Percentiles rank a stretch among this genome's conserved stretches.
Evolutionary conservation across 1,140 invertebrate genomes (phyloP).

Genomic region (Aphis gossypii): DNA sequence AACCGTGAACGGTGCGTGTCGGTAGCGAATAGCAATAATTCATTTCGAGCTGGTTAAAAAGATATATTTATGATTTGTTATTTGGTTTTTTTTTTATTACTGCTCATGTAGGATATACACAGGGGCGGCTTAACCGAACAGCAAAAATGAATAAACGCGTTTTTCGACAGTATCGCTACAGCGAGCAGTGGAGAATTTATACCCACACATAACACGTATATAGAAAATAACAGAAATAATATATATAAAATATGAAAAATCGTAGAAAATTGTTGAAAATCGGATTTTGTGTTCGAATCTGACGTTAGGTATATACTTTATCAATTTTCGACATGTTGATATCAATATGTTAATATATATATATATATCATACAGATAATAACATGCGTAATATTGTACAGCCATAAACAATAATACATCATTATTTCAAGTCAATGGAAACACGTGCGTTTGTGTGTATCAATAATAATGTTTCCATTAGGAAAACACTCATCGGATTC

Average conservation of each 20-base stretch:
- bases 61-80: conserved; percentile 56
- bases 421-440: background rate
- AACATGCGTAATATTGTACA: background rate
- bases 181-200: background rate
- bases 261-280: background rate
- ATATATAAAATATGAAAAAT: conserved; percentile 17
- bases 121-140: conserved; percentile 1
- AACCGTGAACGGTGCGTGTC: conserved; percentile 47
- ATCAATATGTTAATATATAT: background rate
- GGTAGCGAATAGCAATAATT: conserved; percentile 47
- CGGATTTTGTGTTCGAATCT: background rate
- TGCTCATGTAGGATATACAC: background rate
- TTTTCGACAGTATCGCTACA: background rate
- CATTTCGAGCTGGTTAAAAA: conserved; percentile 46
- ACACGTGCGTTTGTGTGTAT: background rate
- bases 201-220: background rate
- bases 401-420: background rate
- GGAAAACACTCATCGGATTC: background rate
- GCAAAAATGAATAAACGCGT: conserved; percentile 32
- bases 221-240: background rate
- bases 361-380: background rate
- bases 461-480: background rate
- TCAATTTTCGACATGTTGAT: background rate
- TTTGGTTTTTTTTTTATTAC: background rate
- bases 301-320: background rate